Evolutionary conservation across 2,797 vertebrate species (phyloP).

Genomic region (Epinephelus coioides): DNA sequence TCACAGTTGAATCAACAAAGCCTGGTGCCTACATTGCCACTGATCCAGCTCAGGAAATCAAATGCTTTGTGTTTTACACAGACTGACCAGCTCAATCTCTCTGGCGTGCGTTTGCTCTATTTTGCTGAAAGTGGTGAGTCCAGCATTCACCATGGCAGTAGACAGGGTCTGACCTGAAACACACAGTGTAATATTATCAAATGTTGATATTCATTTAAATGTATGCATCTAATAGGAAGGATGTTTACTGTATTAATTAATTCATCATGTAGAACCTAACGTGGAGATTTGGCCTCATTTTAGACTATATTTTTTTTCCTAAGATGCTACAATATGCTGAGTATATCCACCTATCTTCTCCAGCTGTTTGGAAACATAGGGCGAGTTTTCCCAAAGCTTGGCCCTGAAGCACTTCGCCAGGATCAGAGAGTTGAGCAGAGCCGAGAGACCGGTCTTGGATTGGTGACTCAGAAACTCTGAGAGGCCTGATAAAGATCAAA

Average conservation of each 20-base stretch:
- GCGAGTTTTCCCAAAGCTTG: slow-evolving; percentile 97
- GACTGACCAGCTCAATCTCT: slow-evolving; percentile 94
- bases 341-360: slow-evolving; percentile 94
- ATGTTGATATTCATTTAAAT: neutral
- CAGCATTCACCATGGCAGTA: slow-evolving; percentile 95
- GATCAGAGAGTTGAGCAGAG: slow-evolving; percentile 91
- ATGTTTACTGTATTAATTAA: neutral
- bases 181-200: slow-evolving; percentile 6
- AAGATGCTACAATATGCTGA: neutral
- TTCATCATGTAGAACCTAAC: neutral
- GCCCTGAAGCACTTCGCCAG: slow-evolving; percentile 96
- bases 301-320: neutral
- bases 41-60: neutral
- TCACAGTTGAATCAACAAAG: neutral
- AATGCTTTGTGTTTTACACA: slow-evolving; percentile 21
- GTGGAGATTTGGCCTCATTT: neutral
- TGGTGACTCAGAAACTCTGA: slow-evolving; percentile 91
- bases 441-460: slow-evolving; percentile 87
- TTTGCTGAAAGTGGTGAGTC: slow-evolving; percentile 95
- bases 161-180: slow-evolving; percentile 92
- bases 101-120: slow-evolving; percentile 94
- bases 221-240: neutral
- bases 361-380: slow-evolving; percentile 94
- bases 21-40: too few relatives aligned
- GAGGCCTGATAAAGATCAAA: slow-evolving; percentile 86